Evolutionary conservation across 2,113 vertebrate genomes (phyloP).

Genomic region (Odocoileus virginianus): DNA sequence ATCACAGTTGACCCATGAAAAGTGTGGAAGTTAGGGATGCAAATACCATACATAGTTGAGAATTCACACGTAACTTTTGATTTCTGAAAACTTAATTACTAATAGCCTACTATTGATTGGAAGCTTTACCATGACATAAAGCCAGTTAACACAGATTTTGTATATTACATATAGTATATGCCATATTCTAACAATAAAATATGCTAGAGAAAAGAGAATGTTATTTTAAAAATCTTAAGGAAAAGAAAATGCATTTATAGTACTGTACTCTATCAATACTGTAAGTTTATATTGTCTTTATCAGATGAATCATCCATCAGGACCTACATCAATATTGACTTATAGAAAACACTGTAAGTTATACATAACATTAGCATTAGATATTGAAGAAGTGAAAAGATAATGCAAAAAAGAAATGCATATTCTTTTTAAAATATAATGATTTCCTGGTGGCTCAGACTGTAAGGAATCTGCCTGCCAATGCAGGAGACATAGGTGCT

Average conservation of each 20-base stretch:
- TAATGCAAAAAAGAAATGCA: not conserved
- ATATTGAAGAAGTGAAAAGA: not conserved
- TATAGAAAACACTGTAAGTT: not conserved
- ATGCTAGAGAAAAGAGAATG: not conserved
- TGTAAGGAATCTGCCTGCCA: not conserved
- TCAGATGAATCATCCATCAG: not conserved
- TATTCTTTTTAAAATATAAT: not conserved
- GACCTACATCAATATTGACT: not conserved
- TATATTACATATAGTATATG: not conserved
- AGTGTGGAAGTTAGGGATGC: not conserved
- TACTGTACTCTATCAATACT: not conserved
- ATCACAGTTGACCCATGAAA: not conserved
- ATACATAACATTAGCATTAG: not conserved
- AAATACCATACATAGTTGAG: not conserved
- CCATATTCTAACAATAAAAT: not conserved
- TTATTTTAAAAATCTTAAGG: not conserved
- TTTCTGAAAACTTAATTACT: not conserved
- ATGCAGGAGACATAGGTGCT: not conserved
- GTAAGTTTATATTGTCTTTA: not conserved
- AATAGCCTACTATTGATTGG: not conserved
- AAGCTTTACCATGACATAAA: not conserved
- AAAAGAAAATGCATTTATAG: not conserved
- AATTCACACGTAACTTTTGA: not conserved
- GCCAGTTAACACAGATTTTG: not conserved
- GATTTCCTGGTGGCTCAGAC: not conserved